Conservation (phyloP, 2,888 invertebrate species). For the Phymatocera aterrima region DNA sequence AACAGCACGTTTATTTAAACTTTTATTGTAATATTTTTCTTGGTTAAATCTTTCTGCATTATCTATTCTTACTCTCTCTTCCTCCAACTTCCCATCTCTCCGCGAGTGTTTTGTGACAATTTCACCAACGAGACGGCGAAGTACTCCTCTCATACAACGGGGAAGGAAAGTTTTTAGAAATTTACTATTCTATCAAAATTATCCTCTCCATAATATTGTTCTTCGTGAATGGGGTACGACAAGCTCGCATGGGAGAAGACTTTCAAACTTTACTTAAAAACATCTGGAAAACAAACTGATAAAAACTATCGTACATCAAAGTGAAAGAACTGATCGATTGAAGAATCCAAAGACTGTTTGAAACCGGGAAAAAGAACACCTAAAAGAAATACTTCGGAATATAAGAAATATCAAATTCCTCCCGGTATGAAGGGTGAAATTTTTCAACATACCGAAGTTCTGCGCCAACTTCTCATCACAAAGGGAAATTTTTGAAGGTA, state of each 20-base stretch:
- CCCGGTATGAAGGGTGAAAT: conserved; percentile 20
- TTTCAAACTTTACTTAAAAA: no score
- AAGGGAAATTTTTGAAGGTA: background rate
- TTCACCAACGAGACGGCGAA: background rate
- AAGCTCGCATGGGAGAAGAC: conserved; percentile 4
- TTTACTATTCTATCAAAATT: background rate
- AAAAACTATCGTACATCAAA: background rate
- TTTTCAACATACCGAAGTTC: background rate
- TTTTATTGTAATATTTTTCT: background rate
- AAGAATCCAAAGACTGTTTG: background rate
- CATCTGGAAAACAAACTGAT: no score
- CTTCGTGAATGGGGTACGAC: background rate
- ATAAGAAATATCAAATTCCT: background rate
- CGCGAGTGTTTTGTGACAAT: conserved; percentile 13
- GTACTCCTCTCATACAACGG: background rate
- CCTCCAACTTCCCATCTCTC: background rate
- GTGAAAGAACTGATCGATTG: conserved; percentile 1
- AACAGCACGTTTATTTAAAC: conserved; percentile 24
- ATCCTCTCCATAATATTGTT: background rate
- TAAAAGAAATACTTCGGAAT: background rate
- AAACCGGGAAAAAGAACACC: no score
- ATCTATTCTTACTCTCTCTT: background rate
- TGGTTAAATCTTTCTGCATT: background rate
- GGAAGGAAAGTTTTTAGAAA: background rate
- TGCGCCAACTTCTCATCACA: background rate